Conservation (phyloP, 2,797 vertebrate genomes). For the Eulemur rubriventer region DNA sequence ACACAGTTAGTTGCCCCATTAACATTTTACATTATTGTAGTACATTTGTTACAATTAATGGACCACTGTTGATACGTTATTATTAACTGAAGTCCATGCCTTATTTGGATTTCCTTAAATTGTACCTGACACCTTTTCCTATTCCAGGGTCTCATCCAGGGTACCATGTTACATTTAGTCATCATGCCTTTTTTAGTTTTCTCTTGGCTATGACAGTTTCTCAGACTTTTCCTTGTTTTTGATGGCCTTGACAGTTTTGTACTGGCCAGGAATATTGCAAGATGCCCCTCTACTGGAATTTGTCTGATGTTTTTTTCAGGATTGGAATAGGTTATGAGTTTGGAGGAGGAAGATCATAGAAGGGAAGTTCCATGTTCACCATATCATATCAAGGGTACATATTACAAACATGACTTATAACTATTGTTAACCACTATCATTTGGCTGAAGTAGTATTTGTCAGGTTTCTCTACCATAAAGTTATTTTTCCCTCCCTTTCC, state of each 20-base stretch:
- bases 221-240: background rate
- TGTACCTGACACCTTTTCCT: background rate
- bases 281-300: background rate
- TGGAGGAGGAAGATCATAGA: background rate
- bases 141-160: background rate
- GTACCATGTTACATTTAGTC: background rate
- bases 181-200: background rate
- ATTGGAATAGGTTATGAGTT: background rate
- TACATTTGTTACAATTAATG: background rate
- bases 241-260: background rate
- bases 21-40: background rate
- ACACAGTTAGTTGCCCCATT: background rate
- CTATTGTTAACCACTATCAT: background rate
- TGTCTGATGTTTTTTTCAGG: background rate
- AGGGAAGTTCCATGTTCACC: background rate
- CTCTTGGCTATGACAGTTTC: background rate
- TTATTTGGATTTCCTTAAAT: background rate
- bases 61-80: background rate
- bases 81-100: background rate
- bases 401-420: background rate
- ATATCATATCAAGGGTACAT: background rate
- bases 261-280: background rate
- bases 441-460: background rate
- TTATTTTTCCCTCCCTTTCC: background rate
- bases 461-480: background rate